Base-by-base conservation (phyloP, 1,140 invertebrate species). In the Apocrypta bakeri region DNA sequence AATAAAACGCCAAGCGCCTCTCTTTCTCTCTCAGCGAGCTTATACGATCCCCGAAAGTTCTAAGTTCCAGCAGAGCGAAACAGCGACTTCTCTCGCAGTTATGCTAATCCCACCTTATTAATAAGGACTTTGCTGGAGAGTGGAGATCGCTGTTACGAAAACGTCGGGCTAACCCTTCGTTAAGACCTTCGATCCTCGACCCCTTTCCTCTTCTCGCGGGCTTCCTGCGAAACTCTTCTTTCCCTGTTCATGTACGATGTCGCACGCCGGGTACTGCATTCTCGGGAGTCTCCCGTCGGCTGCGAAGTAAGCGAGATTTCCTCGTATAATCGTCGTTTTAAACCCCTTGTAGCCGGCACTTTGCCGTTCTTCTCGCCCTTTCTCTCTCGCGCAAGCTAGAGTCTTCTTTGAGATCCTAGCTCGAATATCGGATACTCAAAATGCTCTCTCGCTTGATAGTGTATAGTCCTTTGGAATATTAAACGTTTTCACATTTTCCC, bases 91-190 rank as follows among this genome's bases (percentile, higher is more conserved):
- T 56, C 86, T 69, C 84, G 87, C 84, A 87, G 87, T 89, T 89
- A 89, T 88, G 88, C 86, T 89, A 89, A 89, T 89, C 88, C 87
- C 77, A 86, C 86, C 88, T 89, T 89, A 89, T 89, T 89, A 89
- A 89, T 89, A 89, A 89, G 88, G 88, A 88, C 88, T 89, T 83
- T 84, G 82, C 82, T 78, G 72, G 25, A 82, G 85, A 87, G 85
- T 86, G 84, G 85, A 87, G 83, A 89, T 88, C 86, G 86, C 74
- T 85, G 87, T 87, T 80, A 87, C 82, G 86, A 87, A 80, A 87
- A 87, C 84, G 81, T 84, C 83, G 76, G 75, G 83, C 87, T 88
- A 88, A 89, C 87, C 86, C 84, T 86, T 87, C 87, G 85, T 85
- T 88, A 87, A 87, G 84, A 83, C 84, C 85, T 85, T 86, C 85